These are phyloP conservation scores for Apogon hyalosoma DNA, from an alignment of 2,797 vertebrate genomes.

Conservation along the genomic window DNA sequence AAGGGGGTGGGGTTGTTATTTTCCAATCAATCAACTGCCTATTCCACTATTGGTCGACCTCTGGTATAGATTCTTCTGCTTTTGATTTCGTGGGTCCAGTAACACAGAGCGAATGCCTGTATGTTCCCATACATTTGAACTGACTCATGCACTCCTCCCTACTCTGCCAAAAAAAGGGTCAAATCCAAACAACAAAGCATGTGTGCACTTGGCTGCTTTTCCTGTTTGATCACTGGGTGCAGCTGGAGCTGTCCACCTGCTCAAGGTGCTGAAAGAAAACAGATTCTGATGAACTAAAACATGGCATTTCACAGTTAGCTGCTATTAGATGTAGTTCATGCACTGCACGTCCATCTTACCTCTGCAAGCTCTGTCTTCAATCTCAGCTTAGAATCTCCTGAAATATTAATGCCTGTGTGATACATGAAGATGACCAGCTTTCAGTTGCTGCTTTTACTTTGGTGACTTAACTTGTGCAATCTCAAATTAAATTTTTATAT, in stretches of 20 bases:
- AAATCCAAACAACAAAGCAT: conserved; percentile 11
- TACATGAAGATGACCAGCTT: conserved; percentile 43
- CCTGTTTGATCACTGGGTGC: conserved; percentile 15
- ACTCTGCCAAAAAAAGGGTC: background rate
- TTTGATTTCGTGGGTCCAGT: conserved; percentile 3
- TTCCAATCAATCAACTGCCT: too few relatives aligned
- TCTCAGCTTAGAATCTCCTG: conserved; percentile 59
- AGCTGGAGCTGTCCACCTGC: conserved; percentile 57
- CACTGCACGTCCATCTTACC: conserved; percentile 8
- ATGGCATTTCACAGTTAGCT: conserved; percentile 6
- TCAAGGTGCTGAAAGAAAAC: conserved; percentile 55
- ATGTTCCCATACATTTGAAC: background rate
- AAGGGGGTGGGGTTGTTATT: too few relatives aligned
- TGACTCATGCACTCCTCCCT: background rate
- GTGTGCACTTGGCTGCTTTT: background rate
- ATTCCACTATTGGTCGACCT: background rate
- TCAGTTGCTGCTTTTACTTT: conserved; percentile 19
- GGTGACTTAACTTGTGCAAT: conserved; percentile 1
- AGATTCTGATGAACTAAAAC: background rate
- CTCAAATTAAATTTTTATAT: conserved; percentile 11
- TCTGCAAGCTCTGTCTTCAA: conserved; percentile 45
- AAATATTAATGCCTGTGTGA: conserved; percentile 76
- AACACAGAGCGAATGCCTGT: background rate
- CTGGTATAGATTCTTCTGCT: too few relatives aligned
- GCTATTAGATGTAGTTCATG: conserved; percentile 2